These are phyloP conservation scores for Rhyzopertha dominica DNA, from an alignment of 1,140 invertebrate genomes.

Conservation along the genomic window DNA sequence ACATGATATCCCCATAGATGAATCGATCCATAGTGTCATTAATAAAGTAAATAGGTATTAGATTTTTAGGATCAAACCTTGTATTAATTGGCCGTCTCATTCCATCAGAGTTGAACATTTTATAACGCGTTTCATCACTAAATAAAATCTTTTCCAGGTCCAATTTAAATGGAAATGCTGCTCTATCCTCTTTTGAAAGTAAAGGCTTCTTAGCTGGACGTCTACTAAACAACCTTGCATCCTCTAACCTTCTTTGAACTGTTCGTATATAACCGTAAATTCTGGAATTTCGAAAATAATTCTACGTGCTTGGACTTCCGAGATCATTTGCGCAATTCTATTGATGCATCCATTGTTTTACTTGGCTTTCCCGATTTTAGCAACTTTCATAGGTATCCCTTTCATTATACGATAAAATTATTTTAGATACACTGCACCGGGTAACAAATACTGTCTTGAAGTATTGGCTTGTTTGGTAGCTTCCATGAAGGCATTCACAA, in stretches of 20 bases:
- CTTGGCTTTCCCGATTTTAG: slow-evolving; percentile 1
- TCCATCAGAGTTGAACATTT: slow-evolving; percentile 7
- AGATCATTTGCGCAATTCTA: not conserved
- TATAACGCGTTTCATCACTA: too few species aligned
- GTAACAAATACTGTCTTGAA: slow-evolving; percentile 12
- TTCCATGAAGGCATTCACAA: slow-evolving; percentile 10
- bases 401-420: slow-evolving; percentile 11
- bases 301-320: too few species aligned
- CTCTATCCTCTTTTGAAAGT: slow-evolving; percentile 9
- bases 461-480: slow-evolving; percentile 7
- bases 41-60: too few species aligned
- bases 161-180: slow-evolving; percentile 3
- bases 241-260: slow-evolving; percentile 10
- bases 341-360: not conserved
- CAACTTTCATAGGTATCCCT: too few species aligned
- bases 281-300: too few species aligned
- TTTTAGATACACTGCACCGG: slow-evolving; percentile 14
- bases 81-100: too few species aligned
- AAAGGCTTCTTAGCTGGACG: not conserved
- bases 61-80: too few species aligned
- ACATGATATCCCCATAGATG: too few species aligned
- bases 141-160: slow-evolving; percentile 9
- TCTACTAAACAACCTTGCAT: slow-evolving; percentile 9
- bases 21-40: too few species aligned
- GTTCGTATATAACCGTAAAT: too few species aligned